These are phyloP conservation scores for Carterocephalus palaemon DNA, from an alignment of 2,888 invertebrate genomes.

Conservation along the genomic window DNA sequence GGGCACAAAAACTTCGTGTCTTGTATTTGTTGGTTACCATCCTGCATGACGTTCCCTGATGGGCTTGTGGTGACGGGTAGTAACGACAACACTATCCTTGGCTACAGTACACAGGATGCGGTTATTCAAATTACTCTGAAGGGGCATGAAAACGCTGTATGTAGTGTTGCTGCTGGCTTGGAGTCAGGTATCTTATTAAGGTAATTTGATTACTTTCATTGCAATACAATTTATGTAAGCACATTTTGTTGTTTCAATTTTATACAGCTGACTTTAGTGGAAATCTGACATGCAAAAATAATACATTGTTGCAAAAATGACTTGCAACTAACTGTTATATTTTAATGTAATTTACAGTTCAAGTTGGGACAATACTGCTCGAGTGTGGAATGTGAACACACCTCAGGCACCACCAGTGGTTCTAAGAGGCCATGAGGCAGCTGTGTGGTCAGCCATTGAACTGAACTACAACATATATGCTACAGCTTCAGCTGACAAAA, in stretches of 20 bases:
- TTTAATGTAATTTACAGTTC: slow-evolving; percentile 89
- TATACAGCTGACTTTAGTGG: too few species aligned
- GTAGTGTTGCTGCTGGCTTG: slow-evolving; percentile 65
- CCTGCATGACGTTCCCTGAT: slow-evolving; percentile 83
- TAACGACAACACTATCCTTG: slow-evolving; percentile 90
- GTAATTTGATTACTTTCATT: too few species aligned
- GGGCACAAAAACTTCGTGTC: slow-evolving; percentile 94
- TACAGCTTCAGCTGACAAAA: slow-evolving; percentile 96
- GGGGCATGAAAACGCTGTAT: slow-evolving; percentile 88
- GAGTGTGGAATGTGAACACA: slow-evolving; percentile 85
- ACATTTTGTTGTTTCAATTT: too few species aligned
- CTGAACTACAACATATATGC: slow-evolving; percentile 79
- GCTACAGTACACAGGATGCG: slow-evolving; percentile 85
- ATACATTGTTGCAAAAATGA: too few species aligned
- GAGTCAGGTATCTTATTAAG: slow-evolving; percentile 65
- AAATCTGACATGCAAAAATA: too few species aligned
- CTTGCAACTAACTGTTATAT: too few species aligned
- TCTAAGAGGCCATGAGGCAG: slow-evolving; percentile 86
- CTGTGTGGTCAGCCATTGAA: slow-evolving; percentile 90
- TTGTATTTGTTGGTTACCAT: slow-evolving; percentile 87
- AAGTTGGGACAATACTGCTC: slow-evolving; percentile 95
- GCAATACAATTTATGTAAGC: background rate
- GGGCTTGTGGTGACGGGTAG: slow-evolving; percentile 93
- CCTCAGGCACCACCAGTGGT: slow-evolving; percentile 74
- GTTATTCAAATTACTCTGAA: slow-evolving; percentile 83